Evolutionary conservation across 2,888 invertebrate species (phyloP).

Genomic region (Nasonovia ribisnigri): DNA sequence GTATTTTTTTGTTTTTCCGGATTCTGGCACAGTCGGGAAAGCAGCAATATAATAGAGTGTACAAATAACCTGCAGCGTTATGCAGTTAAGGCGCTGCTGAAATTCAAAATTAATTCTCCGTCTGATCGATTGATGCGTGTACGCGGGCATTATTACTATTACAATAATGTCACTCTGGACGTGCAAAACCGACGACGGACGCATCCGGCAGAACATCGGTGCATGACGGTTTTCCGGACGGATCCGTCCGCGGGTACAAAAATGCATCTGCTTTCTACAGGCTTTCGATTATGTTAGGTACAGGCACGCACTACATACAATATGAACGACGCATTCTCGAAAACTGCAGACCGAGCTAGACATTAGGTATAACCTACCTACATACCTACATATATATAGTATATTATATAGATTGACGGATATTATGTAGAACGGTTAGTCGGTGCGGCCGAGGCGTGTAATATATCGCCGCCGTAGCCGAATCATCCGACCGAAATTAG

Average conservation of each 20-base stretch:
- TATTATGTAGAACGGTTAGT: conserved; percentile 13
- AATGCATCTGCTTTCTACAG: neutral
- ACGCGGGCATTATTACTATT: no score
- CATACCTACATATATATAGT: neutral
- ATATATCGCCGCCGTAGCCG: conserved; percentile 13
- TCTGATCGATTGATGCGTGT: neutral
- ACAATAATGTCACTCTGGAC: neutral
- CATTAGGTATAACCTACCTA: neutral
- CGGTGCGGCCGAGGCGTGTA: neutral
- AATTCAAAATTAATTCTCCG: neutral
- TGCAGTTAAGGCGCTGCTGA: neutral
- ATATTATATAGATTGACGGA: neutral
- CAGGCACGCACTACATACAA: no score
- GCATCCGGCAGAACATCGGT: neutral
- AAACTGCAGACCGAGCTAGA: neutral
- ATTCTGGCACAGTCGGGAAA: neutral
- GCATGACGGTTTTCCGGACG: neutral
- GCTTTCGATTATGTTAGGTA: neutral
- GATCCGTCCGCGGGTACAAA: neutral
- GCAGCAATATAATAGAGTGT: no score
- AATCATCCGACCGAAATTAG: conserved; percentile 43
- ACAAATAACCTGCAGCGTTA: no score
- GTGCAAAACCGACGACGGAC: neutral
- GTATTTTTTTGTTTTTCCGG: no score
- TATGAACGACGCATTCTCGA: neutral